A percentile compares a stretch with the other conserved stretches of the same genome.
Conservation (phyloP, 2,888 invertebrate species). For the Synergus gifuensis region DNA sequence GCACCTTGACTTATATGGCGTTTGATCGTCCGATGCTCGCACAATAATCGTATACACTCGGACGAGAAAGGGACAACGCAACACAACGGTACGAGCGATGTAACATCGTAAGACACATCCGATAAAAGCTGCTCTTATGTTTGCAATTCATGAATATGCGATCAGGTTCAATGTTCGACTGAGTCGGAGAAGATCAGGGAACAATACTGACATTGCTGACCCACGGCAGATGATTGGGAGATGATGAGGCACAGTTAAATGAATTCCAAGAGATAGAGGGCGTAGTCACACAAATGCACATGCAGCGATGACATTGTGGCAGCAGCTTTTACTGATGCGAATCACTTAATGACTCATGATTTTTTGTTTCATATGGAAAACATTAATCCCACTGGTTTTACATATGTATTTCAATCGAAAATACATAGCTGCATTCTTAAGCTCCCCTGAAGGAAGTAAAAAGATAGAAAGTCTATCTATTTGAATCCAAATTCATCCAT, state of each 20-base stretch:
- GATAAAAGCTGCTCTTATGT: constrained; percentile 43
- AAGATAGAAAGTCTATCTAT: no score
- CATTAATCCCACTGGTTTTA: background rate
- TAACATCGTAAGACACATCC: constrained; percentile 45
- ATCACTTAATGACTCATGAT: background rate
- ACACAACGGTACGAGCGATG: constrained; percentile 46
- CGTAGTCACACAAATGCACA: background rate
- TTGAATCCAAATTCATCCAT: no score
- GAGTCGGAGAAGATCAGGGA: constrained; percentile 9
- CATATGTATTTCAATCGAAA: background rate
- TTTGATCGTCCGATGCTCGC: constrained; percentile 45
- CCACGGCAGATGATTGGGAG: background rate
- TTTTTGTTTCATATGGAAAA: background rate
- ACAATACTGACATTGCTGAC: constrained; percentile 31
- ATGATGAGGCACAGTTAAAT: background rate
- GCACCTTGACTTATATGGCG: constrained; percentile 44
- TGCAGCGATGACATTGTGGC: background rate
- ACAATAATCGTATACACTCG: constrained; percentile 43
- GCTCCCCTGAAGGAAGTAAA: no score
- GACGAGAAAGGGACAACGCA: constrained; percentile 5
- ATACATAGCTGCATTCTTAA: background rate
- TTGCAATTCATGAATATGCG: constrained; percentile 55
- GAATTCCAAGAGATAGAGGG: background rate
- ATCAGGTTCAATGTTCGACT: constrained; percentile 55
- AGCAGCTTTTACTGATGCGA: background rate